Evolutionary conservation across 1,140 invertebrate species (phyloP), one percentile per base, ranked within the genome.

Genomic region (Panagrolaimus sp.): DNA sequence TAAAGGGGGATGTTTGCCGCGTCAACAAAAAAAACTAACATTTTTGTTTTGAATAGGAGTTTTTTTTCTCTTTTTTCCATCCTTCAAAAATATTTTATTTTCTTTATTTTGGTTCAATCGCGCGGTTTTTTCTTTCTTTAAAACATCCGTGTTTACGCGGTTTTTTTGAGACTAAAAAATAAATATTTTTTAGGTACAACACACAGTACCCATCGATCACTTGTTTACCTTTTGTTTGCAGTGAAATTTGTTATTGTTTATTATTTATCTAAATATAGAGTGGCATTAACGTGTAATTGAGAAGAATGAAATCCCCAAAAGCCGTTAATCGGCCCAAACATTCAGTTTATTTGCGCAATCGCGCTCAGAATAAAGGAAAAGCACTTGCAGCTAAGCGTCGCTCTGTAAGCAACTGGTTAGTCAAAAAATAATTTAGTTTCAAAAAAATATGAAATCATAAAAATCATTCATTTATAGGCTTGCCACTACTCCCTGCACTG

Each of bases 261-360:
- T 21, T 58, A 58, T 26, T 21, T 58, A 26, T 21, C 15, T 21
- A 58, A 21, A 21, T 58, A 12, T 58, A 28, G 10, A 58, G 21
- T 58, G 52, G 52, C 52, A 58, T 58, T 28, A 21, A 28, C 52
- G 52, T 26, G 52, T 58, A 58, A 58, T 58, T 28, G 32, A 38
- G 2, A 58, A 58, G 21, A 21, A 58, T 58, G 52, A 12, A n/a
- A 12, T 58, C 52, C 15, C 21, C 21, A 26, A 58, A 58, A 58
- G 52, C 52, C 52, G 52, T 58, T 58, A 58, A 58, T 21, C 52
- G 52, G 21, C 21, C 21, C 15, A 21, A 58, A 4, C 52, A 28
- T 12, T 58, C 52, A 21, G 17, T 58, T 28, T 58, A 58, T 58
- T 26, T 21, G 17, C 52, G 52, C 52, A 58, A 28, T 28, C 52